Evolutionary conservation across 1,140 invertebrate genomes (phyloP), one percentile per base, ranked within the genome.

Genomic region (Drosophila tropicalis): DNA sequence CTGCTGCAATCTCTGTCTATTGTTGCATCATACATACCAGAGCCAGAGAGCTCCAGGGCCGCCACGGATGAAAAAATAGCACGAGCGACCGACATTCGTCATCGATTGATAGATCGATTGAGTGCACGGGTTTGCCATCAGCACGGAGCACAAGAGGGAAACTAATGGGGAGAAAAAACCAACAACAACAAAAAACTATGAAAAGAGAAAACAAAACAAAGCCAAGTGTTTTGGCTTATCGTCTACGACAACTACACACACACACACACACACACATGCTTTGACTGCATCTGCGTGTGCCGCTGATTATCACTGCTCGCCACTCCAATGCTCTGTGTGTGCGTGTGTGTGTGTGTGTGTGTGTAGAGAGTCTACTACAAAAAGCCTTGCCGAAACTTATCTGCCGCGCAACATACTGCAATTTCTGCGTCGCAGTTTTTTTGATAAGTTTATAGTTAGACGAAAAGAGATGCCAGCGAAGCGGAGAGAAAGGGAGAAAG

Each of bases 311-410:
- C 34, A 36, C 34, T 9, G 7, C 9, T 9, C 34, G 29, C 29
- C 29, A 29, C 29, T 5, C 29, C 29, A 5, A 29, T 29, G 5
- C 29, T 29, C 29, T 29, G 25, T 29, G 5, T 29, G 5, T 29
- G 25, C 5, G 25, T 29, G 25, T 5, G 25, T 19, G 41, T 15
- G 17, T 10, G 41, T 47, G 54, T 12, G 63, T 63, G 62, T 60
- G 6, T 29, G 6, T 5, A 29, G 29, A 29, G 29, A 29, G 57
- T 65, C 70, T 76, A 86, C 81, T 90, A 85, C 81, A 89, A 90
- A 57, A 57, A 86, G 77, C 67, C 71, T 90, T 85, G 81, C 84
- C 85, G 81, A 89, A 89, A 81, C 69, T 78, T 90, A 89, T 89
- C 83, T 83, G 70, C 63, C 70, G 77, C 81, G 74, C 79, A 79